Evolutionary conservation across 2,797 vertebrate genomes (phyloP).

Genomic region (Acropternis orthonyx): DNA sequence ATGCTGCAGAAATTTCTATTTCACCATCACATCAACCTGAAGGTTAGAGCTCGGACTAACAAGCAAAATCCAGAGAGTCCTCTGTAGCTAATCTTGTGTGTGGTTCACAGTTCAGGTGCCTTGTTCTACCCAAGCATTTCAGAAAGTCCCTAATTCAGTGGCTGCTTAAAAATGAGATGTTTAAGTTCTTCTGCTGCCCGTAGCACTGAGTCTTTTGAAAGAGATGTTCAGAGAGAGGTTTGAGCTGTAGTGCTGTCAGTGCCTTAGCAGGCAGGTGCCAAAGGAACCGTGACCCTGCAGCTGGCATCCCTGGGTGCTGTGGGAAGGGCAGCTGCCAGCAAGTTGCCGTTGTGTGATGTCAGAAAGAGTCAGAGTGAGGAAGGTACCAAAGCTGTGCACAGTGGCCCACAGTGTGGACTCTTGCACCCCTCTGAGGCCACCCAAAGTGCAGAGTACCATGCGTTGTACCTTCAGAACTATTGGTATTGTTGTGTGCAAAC

Average conservation of each 20-base stretch:
- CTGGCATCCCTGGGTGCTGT: background rate
- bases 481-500: background rate
- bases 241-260: background rate
- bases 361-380: background rate
- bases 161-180: background rate
- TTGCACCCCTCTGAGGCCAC: background rate
- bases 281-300: background rate
- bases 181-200: background rate
- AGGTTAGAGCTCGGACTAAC: background rate
- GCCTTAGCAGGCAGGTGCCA: background rate
- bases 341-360: background rate
- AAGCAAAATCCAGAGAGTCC: background rate
- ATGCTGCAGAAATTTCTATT: background rate
- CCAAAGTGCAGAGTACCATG: background rate
- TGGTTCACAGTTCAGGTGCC: background rate
- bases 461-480: background rate
- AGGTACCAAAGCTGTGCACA: background rate
- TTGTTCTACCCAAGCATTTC: background rate
- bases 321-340: background rate
- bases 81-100: background rate
- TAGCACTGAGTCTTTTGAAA: background rate
- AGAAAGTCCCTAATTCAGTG: background rate
- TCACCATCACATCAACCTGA: background rate
- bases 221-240: background rate
- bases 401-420: fast-evolving